Percentiles rank a stretch among this genome's conserved stretches.
These are phyloP conservation scores for Flabesymbios commensalis DNA, from an alignment of 2,888 invertebrate genomes.

Conservation along the genomic window DNA sequence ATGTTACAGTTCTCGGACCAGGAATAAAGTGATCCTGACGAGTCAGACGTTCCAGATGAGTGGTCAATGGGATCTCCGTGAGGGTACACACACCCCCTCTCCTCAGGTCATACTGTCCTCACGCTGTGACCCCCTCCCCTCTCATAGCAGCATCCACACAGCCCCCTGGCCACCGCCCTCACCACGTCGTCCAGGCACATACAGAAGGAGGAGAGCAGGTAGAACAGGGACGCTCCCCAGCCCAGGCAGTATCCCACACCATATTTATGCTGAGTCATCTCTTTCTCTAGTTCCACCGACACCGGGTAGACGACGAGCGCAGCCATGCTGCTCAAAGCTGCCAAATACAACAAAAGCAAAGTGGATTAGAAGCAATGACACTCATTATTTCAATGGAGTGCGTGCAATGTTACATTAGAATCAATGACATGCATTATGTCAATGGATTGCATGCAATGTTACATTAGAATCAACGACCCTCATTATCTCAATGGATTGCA, in stretches of 20 bases:
- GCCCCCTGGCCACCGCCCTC: constrained; percentile 17
- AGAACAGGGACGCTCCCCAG: constrained; percentile 58
- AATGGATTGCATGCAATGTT: too few relatives aligned
- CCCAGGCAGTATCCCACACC: constrained; percentile 58
- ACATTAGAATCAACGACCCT: too few relatives aligned
- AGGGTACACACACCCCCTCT: too few relatives aligned
- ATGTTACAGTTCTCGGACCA: too few relatives aligned
- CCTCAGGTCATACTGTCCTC: constrained; percentile 17
- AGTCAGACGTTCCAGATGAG: too few relatives aligned
- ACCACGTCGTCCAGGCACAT: constrained; percentile 34
- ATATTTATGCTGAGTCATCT: constrained; percentile 42
- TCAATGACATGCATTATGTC: too few relatives aligned
- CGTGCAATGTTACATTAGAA: too few relatives aligned
- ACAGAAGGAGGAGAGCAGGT: constrained; percentile 36
- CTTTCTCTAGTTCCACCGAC: constrained; percentile 45
- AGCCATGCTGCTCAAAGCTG: constrained; percentile 53
- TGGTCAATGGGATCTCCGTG: too few relatives aligned
- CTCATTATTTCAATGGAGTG: too few relatives aligned
- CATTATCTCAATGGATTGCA: too few relatives aligned
- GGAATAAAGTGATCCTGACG: too few relatives aligned
- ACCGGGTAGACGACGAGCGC: constrained; percentile 58
- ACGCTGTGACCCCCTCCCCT: constrained; percentile 14
- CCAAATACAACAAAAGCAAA: background rate
- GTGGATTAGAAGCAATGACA: background rate
- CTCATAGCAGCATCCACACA: constrained; percentile 13